Evolutionary conservation across 1,140 invertebrate species (phyloP).

Genomic region (Heliconius eleuchia): DNA sequence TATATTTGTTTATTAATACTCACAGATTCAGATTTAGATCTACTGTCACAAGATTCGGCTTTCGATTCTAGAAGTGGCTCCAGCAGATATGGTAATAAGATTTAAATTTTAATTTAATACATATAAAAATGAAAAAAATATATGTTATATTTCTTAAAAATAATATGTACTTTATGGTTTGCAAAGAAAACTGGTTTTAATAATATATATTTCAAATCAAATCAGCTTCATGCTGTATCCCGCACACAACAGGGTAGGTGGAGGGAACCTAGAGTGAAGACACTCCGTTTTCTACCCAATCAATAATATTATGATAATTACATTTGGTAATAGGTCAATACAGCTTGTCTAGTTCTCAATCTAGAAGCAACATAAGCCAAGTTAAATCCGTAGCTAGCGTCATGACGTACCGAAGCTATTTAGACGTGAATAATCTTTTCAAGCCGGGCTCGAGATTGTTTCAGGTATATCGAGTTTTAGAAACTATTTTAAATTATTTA

Average conservation of each 20-base stretch:
- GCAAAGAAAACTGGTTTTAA: no score
- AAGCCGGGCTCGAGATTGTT: constrained; percentile 62
- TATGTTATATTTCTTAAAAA: no score
- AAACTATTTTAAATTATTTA: not conserved
- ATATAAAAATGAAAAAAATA: not conserved
- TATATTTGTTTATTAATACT: not conserved
- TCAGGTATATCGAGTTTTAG: constrained; percentile 49
- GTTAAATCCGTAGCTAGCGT: constrained; percentile 59
- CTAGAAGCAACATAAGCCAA: constrained; percentile 57
- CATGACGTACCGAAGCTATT: constrained; percentile 58
- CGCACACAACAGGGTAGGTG: no score
- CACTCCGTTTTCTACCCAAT: no score
- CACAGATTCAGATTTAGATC: constrained; percentile 50
- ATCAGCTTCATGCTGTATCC: no score
- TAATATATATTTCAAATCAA: no score
- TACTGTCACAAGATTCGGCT: constrained; percentile 55
- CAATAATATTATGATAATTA: not conserved
- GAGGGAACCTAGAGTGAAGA: no score
- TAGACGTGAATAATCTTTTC: constrained; percentile 54
- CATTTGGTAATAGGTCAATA: constrained; percentile 11
- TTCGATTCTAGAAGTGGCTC: constrained; percentile 61
- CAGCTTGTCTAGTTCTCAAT: constrained; percentile 48
- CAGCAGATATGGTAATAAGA: constrained; percentile 49
- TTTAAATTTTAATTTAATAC: not conserved
- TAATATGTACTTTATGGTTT: no score